A percentile compares a stretch with the other conserved stretches of the same genome.
phyloP scores from a whole-genome alignment of 1,140 invertebrate genomes.

The Pemphigus obesinymphae region DNA sequence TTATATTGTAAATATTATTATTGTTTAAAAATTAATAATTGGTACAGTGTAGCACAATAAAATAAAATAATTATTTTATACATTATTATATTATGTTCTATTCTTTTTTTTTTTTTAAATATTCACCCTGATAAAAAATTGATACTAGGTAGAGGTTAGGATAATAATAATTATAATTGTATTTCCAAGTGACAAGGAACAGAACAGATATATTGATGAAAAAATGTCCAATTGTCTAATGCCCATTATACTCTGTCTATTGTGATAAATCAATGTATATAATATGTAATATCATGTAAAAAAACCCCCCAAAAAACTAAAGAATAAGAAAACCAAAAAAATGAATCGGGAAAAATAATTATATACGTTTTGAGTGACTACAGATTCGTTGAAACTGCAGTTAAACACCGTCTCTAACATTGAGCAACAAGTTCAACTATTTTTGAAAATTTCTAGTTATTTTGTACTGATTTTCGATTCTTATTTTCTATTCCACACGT shows the following conservation, averaged over 20 bases:
- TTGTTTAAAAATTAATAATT: conserved; percentile 31
- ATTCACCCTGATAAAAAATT: conserved; percentile 41
- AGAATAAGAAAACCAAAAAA: conserved; percentile 5
- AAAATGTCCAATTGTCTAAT: conserved; percentile 13
- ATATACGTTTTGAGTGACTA: neutral
- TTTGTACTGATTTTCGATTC: conserved; percentile 37
- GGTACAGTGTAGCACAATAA: conserved; percentile 31
- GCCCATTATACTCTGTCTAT: conserved; percentile 26
- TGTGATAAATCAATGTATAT: neutral
- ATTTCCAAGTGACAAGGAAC: neutral
- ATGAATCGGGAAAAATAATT: neutral
- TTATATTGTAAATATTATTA: neutral
- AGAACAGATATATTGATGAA: neutral
- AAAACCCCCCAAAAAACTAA: too few relatives aligned
- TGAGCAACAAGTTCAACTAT: conserved; percentile 35
- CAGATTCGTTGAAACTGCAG: conserved; percentile 5
- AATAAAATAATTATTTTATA: conserved; percentile 9
- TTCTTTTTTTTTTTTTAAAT: conserved; percentile 1
- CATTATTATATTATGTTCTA: neutral
- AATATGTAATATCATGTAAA: neutral
- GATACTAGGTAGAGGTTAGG: conserved; percentile 16
- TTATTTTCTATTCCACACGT: conserved; percentile 10
- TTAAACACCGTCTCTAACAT: conserved; percentile 16
- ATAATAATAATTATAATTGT: neutral
- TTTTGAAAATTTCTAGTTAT: conserved; percentile 13